Conservation (phyloP, 2,797 vertebrate genomes). For the Micrastur ruficollis region DNA sequence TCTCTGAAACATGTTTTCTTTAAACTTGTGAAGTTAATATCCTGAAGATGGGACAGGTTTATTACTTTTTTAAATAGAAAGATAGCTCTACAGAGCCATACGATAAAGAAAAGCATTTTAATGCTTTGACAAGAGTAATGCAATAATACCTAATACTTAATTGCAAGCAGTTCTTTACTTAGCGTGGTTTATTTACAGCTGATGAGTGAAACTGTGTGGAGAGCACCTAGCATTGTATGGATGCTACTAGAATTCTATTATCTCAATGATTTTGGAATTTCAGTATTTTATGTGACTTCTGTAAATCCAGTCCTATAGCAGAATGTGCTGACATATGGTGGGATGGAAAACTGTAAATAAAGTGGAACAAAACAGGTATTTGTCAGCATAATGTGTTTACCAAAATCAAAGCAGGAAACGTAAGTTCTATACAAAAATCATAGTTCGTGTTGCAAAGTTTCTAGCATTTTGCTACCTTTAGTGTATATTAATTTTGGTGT, state of each 20-base stretch:
- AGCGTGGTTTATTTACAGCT: not conserved
- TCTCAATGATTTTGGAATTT: constrained; percentile 21
- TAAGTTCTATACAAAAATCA: not conserved
- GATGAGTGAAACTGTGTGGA: constrained; percentile 2
- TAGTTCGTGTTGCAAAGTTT: not conserved
- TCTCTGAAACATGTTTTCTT: not conserved
- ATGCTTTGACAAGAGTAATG: not conserved
- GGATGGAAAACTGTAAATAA: constrained; percentile 52
- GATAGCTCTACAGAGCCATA: not conserved
- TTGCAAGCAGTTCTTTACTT: not conserved
- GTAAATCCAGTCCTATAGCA: constrained; percentile 43
- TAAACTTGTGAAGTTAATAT: not conserved
- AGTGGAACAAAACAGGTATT: constrained; percentile 36
- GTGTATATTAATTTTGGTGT: not conserved
- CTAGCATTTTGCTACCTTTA: not conserved
- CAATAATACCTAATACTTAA: not conserved
- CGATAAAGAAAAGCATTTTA: not conserved
- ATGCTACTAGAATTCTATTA: constrained; percentile 34
- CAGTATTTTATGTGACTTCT: constrained; percentile 41
- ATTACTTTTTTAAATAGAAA: not conserved
- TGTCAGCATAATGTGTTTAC: constrained; percentile 26
- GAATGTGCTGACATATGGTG: constrained; percentile 31
- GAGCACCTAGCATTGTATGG: not conserved
- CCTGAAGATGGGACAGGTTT: not conserved
- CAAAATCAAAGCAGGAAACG: not conserved